Percentiles rank a stretch among this genome's conserved stretches.
phyloP scores from a whole-genome alignment of 2,888 invertebrate genomes.

The Thera britannica region DNA sequence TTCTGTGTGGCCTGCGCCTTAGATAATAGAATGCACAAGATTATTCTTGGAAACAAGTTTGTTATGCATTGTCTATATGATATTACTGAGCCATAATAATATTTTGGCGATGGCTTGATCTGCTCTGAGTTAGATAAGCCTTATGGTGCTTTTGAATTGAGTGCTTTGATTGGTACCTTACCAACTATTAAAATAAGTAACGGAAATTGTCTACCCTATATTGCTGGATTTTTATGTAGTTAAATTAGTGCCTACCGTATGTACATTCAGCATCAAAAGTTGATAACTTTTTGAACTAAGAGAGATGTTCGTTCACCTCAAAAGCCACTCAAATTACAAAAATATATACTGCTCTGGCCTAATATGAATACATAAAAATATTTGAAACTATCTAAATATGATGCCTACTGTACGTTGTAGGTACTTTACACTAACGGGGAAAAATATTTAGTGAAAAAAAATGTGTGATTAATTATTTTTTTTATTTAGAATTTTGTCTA shows the following conservation, averaged over 20 bases:
- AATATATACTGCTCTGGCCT: too few relatives aligned
- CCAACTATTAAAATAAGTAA: too few relatives aligned
- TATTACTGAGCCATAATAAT: not conserved
- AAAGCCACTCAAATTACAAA: too few relatives aligned
- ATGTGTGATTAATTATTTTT: not conserved
- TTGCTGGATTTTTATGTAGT: not conserved
- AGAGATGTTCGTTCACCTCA: too few relatives aligned
- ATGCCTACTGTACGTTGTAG: not conserved
- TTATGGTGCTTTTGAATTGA: constrained; percentile 28
- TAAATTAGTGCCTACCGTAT: not conserved
- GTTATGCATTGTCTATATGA: not conserved
- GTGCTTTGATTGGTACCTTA: constrained; percentile 24
- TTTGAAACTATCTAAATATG: not conserved
- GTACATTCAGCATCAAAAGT: not conserved
- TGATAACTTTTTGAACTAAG: too few relatives aligned
- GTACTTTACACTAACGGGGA: not conserved
- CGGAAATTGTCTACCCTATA: too few relatives aligned
- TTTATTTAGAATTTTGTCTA: constrained; percentile 3
- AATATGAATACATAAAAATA: too few relatives aligned
- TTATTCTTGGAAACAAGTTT: not conserved
- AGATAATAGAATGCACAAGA: too few relatives aligned
- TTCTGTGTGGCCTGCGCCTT: too few relatives aligned
- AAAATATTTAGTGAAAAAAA: not conserved
- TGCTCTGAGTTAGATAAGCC: not conserved
- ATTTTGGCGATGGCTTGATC: not conserved